A percentile compares a stretch with the other conserved stretches of the same genome.
Conservation (phyloP, 2,888 invertebrate genomes). For the Stratiomys singularior region DNA sequence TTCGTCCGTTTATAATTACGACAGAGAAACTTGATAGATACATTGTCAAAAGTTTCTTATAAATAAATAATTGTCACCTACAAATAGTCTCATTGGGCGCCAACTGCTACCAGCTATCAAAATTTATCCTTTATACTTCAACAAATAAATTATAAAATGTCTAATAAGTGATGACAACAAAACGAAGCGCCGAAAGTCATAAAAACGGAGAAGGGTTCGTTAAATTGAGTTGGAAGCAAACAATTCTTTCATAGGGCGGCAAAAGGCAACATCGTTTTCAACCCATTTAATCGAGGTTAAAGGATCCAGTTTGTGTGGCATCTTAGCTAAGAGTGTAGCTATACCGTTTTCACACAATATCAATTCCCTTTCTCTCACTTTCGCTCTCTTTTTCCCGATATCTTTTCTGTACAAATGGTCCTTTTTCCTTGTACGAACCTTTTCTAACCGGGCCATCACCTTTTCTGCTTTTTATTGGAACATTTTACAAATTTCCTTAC, state of each 20-base stretch:
- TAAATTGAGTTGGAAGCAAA: conserved; percentile 30
- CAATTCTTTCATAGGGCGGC: conserved; percentile 8
- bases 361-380: neutral
- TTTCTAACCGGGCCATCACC: conserved; percentile 26
- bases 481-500: conserved; percentile 30
- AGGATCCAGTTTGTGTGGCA: neutral
- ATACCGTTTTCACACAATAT: neutral
- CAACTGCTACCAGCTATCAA: conserved; percentile 6
- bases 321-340: neutral
- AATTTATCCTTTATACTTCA: conserved; percentile 24
- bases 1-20: too few relatives aligned
- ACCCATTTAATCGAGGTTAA: conserved; percentile 19
- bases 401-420: conserved; percentile 9
- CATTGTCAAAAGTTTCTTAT: too few relatives aligned
- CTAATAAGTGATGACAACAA: conserved; percentile 43
- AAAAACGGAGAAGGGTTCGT: conserved; percentile 36
- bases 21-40: too few relatives aligned
- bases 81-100: neutral
- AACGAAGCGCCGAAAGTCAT: conserved; percentile 25
- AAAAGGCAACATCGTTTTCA: conserved; percentile 18
- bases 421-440: conserved; percentile 13
- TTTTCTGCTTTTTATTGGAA: conserved; percentile 14
- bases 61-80: too few relatives aligned
- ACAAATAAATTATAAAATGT: conserved; percentile 37
- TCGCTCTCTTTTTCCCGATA: neutral